Evolutionary conservation across 2,113 vertebrate genomes (phyloP).

Genomic region (Indicator maculatus): DNA sequence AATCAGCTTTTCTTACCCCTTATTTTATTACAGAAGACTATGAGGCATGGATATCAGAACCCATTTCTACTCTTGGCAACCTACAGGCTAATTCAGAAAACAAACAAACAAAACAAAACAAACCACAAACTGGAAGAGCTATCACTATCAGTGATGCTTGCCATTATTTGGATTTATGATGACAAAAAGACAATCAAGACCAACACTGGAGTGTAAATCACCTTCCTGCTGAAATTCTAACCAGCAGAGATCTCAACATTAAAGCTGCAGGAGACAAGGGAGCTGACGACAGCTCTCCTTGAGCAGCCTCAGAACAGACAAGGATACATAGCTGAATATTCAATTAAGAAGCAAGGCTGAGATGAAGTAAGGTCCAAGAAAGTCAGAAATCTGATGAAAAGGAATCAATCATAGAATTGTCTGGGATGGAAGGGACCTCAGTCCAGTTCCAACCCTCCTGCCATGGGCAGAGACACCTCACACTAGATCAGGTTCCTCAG

Average conservation of each 20-base stretch:
- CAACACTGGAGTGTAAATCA: neutral
- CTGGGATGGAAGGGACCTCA: too few species aligned
- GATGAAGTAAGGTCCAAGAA: neutral
- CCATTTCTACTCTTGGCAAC: neutral
- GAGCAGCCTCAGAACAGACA: neutral
- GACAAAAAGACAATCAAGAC: neutral
- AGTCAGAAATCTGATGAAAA: neutral
- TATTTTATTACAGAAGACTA: neutral
- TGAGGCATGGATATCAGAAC: neutral
- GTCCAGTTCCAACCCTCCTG: too few species aligned
- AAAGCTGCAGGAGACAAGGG: neutral
- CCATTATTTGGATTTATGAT: slow-evolving; percentile 23
- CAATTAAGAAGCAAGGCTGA: neutral
- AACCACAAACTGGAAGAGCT: neutral
- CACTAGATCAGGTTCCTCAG: too few species aligned
- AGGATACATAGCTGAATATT: neutral
- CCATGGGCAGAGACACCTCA: too few species aligned
- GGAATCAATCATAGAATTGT: neutral
- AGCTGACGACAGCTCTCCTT: neutral
- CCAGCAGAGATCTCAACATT: neutral
- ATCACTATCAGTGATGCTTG: neutral
- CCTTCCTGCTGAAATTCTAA: neutral
- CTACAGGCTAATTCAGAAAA: neutral
- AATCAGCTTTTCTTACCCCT: neutral
- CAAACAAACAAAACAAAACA: neutral